These are phyloP conservation scores for Drosophila percnosoma DNA, from an alignment of 2,888 invertebrate species.

Conservation along the genomic window DNA sequence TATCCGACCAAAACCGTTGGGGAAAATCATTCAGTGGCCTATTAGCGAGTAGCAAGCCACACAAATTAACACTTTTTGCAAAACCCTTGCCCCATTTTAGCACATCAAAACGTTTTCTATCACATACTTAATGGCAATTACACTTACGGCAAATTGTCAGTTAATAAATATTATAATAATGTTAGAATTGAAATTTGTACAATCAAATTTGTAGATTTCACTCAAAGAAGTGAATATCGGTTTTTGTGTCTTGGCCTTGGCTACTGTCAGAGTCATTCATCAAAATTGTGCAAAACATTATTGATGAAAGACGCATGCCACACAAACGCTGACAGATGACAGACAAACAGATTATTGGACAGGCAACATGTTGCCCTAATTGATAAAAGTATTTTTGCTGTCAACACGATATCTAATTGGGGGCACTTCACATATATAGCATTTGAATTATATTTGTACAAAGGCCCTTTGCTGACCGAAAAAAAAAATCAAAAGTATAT, in stretches of 20 bases:
- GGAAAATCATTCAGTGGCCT: slow-evolving; percentile 8
- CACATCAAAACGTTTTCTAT: slow-evolving; percentile 32
- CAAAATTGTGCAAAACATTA: slow-evolving; percentile 25
- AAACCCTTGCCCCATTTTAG: slow-evolving; percentile 37
- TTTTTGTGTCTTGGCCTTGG: slow-evolving; percentile 22
- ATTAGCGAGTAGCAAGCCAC: slow-evolving; percentile 25
- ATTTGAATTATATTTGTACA: slow-evolving; percentile 11
- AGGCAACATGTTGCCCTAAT: slow-evolving; percentile 52
- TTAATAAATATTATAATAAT: background rate
- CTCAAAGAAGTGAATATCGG: background rate
- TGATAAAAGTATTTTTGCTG: slow-evolving; percentile 66
- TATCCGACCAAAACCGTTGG: slow-evolving; percentile 7
- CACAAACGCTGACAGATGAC: slow-evolving; percentile 22
- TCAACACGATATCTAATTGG: slow-evolving; percentile 48
- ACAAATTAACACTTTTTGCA: slow-evolving; percentile 35
- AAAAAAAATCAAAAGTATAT: background rate
- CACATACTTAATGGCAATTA: background rate
- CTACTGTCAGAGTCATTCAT: slow-evolving; percentile 47
- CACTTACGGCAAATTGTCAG: background rate
- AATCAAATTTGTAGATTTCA: background rate
- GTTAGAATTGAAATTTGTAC: background rate
- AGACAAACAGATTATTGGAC: slow-evolving; percentile 18
- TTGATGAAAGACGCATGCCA: slow-evolving; percentile 55
- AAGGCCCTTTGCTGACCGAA: slow-evolving; percentile 15
- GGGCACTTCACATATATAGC: slow-evolving; percentile 11